Base-by-base conservation (phyloP, 2,113 vertebrate genomes). In the Tylochromis polylepis region DNA sequence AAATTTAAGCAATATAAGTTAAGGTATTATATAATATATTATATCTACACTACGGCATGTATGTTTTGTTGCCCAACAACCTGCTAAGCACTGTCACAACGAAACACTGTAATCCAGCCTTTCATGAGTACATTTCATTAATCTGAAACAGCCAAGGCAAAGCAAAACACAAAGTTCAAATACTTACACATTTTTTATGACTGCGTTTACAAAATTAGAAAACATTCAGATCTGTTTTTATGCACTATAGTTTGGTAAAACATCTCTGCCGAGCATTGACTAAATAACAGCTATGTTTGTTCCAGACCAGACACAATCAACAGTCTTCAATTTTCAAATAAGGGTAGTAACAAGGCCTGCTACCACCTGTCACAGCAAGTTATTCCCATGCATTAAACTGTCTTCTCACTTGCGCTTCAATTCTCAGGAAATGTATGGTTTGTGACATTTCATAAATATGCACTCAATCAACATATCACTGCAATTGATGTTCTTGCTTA, bases 351-450 rank as follows among this genome's bases (percentile, higher is more conserved):
- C 67, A 49, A 14, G 11, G 18, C 72, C 46, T 8, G 18, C 46
- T 51, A 77, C 43, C 49, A 53, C 72, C 72, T 53, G 72, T 77
- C 46, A 77, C 72, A 14, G 72, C 27, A n/a, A 29, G 72, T 31
- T 77, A 31, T n/a, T 31, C 27, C 46, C 46, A 77, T 31, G 53
- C 16, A 34, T 53, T 51, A 51, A 51, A 51, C 24, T 51, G 43
- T 31, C 5, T 51, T 77, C 46, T 75, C 16, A 75, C 24, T 51
- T 49, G 22, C 15, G 3, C 24, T 72, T 49, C 70, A 75, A 20
- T 77, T 14, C 27, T 31, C 46, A n/a, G 18, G 1, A 77, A 53
- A 53, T 34, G 27, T 29, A 34, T 53, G 27, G 1, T 34, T 53
- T 46, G 22, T 7, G 41, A 72, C 67, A 18, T 27, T 72, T 77